Percentiles rank a stretch among this genome's conserved stretches.
Conservation (phyloP, 2,797 vertebrate species). For the Sebastes umbrosus region DNA sequence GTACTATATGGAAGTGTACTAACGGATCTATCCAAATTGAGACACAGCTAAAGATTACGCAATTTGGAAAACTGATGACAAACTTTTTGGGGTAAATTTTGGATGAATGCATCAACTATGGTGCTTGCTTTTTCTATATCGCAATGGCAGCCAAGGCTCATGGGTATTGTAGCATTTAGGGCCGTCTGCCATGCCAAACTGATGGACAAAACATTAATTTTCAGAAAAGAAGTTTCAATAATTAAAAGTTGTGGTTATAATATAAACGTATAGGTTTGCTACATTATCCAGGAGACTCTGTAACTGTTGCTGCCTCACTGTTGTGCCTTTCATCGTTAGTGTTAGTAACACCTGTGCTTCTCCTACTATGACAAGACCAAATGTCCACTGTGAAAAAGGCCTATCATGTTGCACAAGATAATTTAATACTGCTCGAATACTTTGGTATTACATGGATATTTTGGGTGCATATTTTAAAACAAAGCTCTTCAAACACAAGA, state of each 20-base stretch:
- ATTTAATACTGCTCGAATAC: not conserved
- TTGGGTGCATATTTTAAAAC: not conserved
- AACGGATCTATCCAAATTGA: not conserved
- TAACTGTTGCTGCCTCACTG: no score
- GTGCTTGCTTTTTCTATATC: not conserved
- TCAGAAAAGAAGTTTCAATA: not conserved
- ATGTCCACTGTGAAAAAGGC: not conserved
- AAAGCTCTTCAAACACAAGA: not conserved
- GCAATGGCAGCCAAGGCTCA: not conserved
- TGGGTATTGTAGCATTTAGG: not conserved
- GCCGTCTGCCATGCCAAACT: not conserved
- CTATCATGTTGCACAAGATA: not conserved
- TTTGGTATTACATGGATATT: not conserved
- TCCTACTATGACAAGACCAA: not conserved
- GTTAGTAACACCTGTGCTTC: not conserved
- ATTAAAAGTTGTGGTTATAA: not conserved
- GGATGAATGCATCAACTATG: not conserved
- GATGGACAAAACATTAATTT: not conserved
- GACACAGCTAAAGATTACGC: not conserved
- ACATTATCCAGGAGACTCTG: not conserved
- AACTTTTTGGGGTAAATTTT: fast-evolving
- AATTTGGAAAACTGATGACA: not conserved
- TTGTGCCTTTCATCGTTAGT: not conserved
- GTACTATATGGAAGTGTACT: not conserved
- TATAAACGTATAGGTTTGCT: not conserved